Conservation (phyloP, 1,140 invertebrate species). For the Pseudomyrmex dendroicus region DNA sequence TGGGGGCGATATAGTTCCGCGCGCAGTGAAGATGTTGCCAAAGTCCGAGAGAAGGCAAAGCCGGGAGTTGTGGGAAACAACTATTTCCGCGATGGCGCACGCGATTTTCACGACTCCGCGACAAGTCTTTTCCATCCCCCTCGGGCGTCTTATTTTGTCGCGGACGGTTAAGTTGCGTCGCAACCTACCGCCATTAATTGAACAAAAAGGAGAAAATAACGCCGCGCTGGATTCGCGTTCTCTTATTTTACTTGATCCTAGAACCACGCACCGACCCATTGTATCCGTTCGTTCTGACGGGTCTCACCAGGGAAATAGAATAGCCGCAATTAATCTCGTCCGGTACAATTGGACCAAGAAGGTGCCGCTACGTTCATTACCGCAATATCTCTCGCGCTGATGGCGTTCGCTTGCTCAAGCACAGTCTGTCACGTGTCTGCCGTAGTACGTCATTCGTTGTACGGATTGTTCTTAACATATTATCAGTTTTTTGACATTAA, state of each 20-base stretch:
- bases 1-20: background rate
- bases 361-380: slow-evolving; percentile 51
- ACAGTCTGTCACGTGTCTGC: slow-evolving; percentile 20
- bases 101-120: background rate
- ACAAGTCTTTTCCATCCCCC: slow-evolving; percentile 43
- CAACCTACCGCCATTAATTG: slow-evolving; percentile 50
- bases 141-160: slow-evolving; percentile 36
- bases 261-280: slow-evolving; percentile 35
- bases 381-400: slow-evolving; percentile 56
- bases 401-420: slow-evolving; percentile 36
- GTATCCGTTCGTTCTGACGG: slow-evolving; percentile 23
- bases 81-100: slow-evolving; percentile 19
- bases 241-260: slow-evolving; percentile 47
- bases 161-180: slow-evolving; percentile 38
- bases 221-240: background rate
- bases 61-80: background rate
- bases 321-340: slow-evolving; percentile 53
- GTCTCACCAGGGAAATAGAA: slow-evolving; percentile 56
- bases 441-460: background rate
- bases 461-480: no score
- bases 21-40: slow-evolving; percentile 16
- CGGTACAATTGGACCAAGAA: slow-evolving; percentile 53
- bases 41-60: background rate
- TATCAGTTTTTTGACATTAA: no score
- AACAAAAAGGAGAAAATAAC: slow-evolving; percentile 27